phyloP scores from a whole-genome alignment of 2,888 invertebrate species.

The Heliconius charithonia region DNA sequence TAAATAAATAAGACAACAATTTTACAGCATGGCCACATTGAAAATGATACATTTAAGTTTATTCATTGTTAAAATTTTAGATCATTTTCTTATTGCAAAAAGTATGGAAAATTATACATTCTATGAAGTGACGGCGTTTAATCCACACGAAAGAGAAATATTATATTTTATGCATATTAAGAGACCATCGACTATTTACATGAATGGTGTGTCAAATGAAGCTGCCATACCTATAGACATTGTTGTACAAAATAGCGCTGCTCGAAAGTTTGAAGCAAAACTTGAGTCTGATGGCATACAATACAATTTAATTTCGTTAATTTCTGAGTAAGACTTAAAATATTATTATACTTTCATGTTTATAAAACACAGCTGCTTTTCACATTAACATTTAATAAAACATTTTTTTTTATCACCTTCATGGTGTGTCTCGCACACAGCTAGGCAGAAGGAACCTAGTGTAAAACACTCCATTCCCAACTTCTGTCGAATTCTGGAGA shows the following conservation, averaged over 20 bases:
- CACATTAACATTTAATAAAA: no score
- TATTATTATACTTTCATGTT: neutral
- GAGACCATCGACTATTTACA: conserved; percentile 56
- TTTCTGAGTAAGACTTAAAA: conserved; percentile 54
- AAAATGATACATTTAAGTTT: conserved; percentile 25
- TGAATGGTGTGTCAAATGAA: conserved; percentile 71
- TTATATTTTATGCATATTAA: conserved; percentile 58
- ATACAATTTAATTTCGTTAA: conserved; percentile 50
- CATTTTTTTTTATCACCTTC: no score
- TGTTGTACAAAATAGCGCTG: conserved; percentile 55
- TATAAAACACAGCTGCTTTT: no score
- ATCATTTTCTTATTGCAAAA: conserved; percentile 11
- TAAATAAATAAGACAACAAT: neutral
- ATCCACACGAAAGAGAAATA: conserved; percentile 60
- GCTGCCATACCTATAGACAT: conserved; percentile 69
- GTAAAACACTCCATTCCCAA: no score
- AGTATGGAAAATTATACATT: conserved; percentile 52
- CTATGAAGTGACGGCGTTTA: conserved; percentile 70
- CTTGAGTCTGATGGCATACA: conserved; percentile 61
- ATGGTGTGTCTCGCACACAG: no score
- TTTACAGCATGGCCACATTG: conserved; percentile 26
- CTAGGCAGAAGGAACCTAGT: no score
- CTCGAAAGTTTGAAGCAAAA: conserved; percentile 56
- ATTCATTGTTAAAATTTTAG: conserved; percentile 31
- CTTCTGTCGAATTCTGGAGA: no score